Evolutionary conservation across 92 coral and sea anemone species (phyloP), one percentile per base, ranked within the genome.

Genomic region (Meandrina meandrites): DNA sequence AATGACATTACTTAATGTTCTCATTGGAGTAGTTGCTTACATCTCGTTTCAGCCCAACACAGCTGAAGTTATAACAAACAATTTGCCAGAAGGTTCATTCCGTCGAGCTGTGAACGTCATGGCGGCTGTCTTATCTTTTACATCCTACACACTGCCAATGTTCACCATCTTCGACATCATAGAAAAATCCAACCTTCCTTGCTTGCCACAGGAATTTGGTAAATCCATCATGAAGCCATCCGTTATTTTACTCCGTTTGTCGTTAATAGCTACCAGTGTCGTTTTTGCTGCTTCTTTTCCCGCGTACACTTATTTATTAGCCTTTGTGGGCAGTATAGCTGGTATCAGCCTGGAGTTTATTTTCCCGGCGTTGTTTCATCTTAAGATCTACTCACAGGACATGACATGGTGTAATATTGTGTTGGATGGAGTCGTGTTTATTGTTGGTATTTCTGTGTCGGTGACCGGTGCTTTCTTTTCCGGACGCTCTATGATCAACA

Each of bases 121-220:
- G 95, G 99, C 99, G 24, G 95, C 98, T 9, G 86, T 96, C 30
- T 88, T 96, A 7, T 94, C 98, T 24, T 94, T 96, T 35, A 91
- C 99, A 13, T 96, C 99, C 5, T 94, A 94, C 86, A 96, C 99
- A 3, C 89, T 96, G 17, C 99, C 99, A 40, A 91, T 96, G 98
- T 96, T 96, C 86, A 96, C 99, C 11, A 90, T 96, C 32, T 96
- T 96, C 79, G 96, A 96, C 56, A 90, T 96, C 37, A 89, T 93
- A 48, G 94, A 96, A 79, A 88, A 91, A 32, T 91, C 93, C 18
- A 83, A 87, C 47, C 81, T 91, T 6, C 85, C 93, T 16, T 91
- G 84, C 54, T 80, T 93, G 21, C 90, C 91, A 36, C 62, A 82
- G 40, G 76, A 84, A 76, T 85, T 89, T 64, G 94, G 93, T n/a